Evolutionary conservation across 2,888 invertebrate species (phyloP).

Genomic region (Hecatera dysodea): DNA sequence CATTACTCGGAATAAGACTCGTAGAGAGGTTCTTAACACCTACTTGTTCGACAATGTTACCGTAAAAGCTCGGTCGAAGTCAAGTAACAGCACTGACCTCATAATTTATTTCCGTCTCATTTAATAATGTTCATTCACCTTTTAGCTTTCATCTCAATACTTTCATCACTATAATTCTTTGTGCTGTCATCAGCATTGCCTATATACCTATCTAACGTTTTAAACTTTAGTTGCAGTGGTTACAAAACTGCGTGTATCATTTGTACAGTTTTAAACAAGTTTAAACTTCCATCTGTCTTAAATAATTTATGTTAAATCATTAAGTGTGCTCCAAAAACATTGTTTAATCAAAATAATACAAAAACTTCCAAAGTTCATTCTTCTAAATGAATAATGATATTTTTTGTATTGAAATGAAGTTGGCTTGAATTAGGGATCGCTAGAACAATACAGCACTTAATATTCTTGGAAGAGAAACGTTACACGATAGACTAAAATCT

Average conservation of each 20-base stretch:
- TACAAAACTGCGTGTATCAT: conserved; percentile 9
- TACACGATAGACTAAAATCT: not conserved
- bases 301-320: conserved; percentile 4
- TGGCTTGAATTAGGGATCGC: conserved; percentile 23
- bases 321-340: conserved; percentile 6
- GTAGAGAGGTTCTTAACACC: conserved; percentile 4
- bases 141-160: conserved; percentile 39
- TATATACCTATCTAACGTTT: conserved; percentile 1
- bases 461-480: conserved; percentile 1
- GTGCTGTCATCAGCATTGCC: conserved; percentile 15
- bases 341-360: conserved; percentile 11
- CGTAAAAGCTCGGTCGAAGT: conserved; percentile 31
- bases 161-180: conserved; percentile 38
- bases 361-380: conserved; percentile 47
- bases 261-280: not conserved
- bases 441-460: conserved; percentile 4
- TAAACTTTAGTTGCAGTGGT: conserved; percentile 1
- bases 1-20: not conserved
- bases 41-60: conserved; percentile 9
- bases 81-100: conserved; percentile 46
- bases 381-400: conserved; percentile 11
- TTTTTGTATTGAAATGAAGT: conserved; percentile 39
- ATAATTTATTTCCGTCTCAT: conserved; percentile 57
- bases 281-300: not conserved
- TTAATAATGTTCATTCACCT: conserved; percentile 60